Evolutionary conservation across 2,797 vertebrate species (phyloP).

Genomic region (Alauda arvensis): DNA sequence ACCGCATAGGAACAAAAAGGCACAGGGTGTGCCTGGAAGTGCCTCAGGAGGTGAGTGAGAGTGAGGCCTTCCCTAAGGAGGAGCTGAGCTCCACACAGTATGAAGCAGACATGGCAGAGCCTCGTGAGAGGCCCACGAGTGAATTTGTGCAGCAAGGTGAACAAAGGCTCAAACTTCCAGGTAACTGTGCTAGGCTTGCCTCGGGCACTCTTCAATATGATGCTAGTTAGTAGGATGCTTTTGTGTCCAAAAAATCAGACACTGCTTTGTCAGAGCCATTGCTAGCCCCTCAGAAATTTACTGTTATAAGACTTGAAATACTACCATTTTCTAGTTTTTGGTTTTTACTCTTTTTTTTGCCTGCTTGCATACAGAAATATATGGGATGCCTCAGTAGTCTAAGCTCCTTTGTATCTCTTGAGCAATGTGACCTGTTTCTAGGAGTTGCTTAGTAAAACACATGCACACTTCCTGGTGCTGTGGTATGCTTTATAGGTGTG

Average conservation of each 20-base stretch:
- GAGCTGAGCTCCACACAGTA: slow-evolving; percentile 63
- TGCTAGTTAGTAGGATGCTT: not conserved
- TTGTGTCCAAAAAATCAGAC: not conserved
- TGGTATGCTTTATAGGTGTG: not conserved
- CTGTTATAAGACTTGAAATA: not conserved
- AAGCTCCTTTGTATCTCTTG: not conserved
- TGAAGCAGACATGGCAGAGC: slow-evolving; percentile 70
- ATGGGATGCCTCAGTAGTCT: not conserved
- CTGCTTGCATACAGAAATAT: not conserved
- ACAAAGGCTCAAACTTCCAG: slow-evolving; percentile 59
- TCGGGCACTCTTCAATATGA: not conserved
- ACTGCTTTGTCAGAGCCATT: not conserved
- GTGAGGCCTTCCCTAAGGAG: slow-evolving; percentile 80
- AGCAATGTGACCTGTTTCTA: not conserved
- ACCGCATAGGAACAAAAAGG: slow-evolving; percentile 94
- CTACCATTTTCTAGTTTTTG: not conserved
- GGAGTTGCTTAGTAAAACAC: not conserved
- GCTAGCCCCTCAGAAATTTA: not conserved
- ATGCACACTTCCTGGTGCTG: not conserved
- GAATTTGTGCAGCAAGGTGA: slow-evolving; percentile 62
- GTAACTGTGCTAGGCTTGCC: slow-evolving; percentile 43
- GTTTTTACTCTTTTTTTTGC: not conserved
- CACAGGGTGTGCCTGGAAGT: slow-evolving; percentile 93
- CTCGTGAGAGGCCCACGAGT: slow-evolving; percentile 34
- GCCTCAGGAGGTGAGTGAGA: slow-evolving; percentile 85